Base-by-base conservation (phyloP, 2,797 vertebrate species). In the Champsocephalus gunnari region DNA sequence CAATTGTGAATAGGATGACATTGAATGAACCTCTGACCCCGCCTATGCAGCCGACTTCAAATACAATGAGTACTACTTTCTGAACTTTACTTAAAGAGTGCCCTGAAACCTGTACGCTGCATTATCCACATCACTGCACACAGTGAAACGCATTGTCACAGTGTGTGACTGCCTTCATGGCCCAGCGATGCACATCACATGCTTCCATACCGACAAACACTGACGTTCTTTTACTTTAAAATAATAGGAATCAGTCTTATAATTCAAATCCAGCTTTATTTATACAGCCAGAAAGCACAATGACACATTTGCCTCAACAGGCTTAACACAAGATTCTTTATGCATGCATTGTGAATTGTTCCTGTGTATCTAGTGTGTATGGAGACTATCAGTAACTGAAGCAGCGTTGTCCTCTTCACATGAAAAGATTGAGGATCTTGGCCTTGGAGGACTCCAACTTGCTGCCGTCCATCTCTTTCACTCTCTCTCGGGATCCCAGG, bases 371-470 rank as follows among this genome's bases (percentile, higher is more conserved):
- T 38, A 38, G 34, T 38, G 8, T 38, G 34, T 6, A 47, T 59
- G 12, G 7, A 38, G 44, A 17, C 16, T 24, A 19, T 11, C 43
- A 44, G 24, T 16, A 69, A 24, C 43, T 38, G 56, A 54, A 66
- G 17, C 9, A 9, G 12, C 10, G 19, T 34, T 13, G 3, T 47
- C 34, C 54, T 48, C n/a, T 32, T 89, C 75, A 89, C 41, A 87
- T 3, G 59, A 85, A 87, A 0, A 82, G 1, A 0, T 47, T 66
- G 3, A 83, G 34, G 8, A 38, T 59, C 45, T 54, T 83, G 16
- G 87, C 49, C 50, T 79, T 90, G 43, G 79, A 75, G 2, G 3
- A 0, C 17, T 84, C 51, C 72, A 89, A 3, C 53, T 66, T 87
- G 66, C 68, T 85, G 50, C 19, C 0, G 1, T 91, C 85, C 51